phyloP scores from a whole-genome alignment of 2,113 vertebrate species.

The Platycercus adscitus region DNA sequence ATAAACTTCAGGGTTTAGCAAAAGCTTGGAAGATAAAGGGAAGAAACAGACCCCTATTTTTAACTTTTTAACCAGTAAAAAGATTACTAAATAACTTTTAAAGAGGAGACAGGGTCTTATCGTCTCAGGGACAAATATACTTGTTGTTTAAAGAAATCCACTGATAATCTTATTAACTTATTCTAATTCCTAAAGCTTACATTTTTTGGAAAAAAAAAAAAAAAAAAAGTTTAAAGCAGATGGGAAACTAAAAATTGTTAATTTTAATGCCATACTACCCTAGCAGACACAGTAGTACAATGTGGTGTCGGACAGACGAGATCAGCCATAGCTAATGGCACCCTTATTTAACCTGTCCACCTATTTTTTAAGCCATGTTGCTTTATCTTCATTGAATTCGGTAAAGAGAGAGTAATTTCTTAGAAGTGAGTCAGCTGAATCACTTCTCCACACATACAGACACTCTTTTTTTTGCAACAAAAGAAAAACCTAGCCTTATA shows the following conservation, averaged over 20 bases:
- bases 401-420: background rate
- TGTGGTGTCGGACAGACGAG: background rate
- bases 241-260: background rate
- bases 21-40: background rate
- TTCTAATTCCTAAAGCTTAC: background rate
- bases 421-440: background rate
- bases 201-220: background rate
- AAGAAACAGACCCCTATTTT: background rate
- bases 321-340: background rate
- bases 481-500: background rate
- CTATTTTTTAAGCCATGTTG: background rate
- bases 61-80: background rate
- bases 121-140: background rate
- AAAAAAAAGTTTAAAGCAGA: background rate
- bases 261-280: background rate
- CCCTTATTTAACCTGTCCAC: background rate
- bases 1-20: background rate
- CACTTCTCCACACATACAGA: background rate
- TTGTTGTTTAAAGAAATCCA: background rate
- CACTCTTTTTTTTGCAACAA: accelerated
- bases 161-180: background rate
- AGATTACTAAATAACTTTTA: background rate
- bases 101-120: background rate
- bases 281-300: background rate
- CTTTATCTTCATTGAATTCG: background rate